Evolutionary conservation across 2,797 vertebrate species (phyloP), one percentile per base, ranked within the genome.

Genomic region (Staurois parvus): DNA sequence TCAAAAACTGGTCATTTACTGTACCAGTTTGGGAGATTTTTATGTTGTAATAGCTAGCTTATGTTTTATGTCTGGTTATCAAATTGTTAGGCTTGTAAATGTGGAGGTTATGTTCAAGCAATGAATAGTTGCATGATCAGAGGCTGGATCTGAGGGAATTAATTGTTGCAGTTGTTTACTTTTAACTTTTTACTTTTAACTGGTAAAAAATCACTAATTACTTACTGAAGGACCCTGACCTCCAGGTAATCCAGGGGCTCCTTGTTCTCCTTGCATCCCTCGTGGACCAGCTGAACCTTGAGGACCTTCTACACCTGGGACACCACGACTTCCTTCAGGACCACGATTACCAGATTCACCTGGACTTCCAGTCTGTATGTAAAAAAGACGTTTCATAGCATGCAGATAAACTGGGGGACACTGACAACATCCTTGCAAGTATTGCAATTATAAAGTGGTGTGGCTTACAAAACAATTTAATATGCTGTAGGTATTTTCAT

Each of bases 231-330:
- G 96, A 13, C 98, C 98, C 91, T 99, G 95, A 0, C 96, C 92
- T 28, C 98, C 98, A 34, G 97, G 96, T 88, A 96, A 89, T 69
- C 98, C 98, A 0, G 96, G 94, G 52, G 88, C 88, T 40, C 98
- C 98, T 85, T 97, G 96, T 88, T 98, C 94, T 0, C 98, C 98
- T 90, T 99, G 98, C 94, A 99, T 93, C 19, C 98, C 98, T 17
- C 97, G 93, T 0, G 97, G 97, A 48, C 98, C 98, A 11, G 96
- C 92, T 2, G 94, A 91, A 21, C 98, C 98, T 17, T 92, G 87
- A 0, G 97, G 96, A 26, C 98, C 98, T 88, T 99, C 97, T 7
- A 96, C 93, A 24, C 98, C 98, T 34, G 97, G 94, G 89, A 97
- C 95, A 0, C 98, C 98, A 72, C 97, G 94, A 86, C 89, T 91